phyloP scores from a whole-genome alignment of 2,888 invertebrate species.

The Galeruca laticollis region DNA sequence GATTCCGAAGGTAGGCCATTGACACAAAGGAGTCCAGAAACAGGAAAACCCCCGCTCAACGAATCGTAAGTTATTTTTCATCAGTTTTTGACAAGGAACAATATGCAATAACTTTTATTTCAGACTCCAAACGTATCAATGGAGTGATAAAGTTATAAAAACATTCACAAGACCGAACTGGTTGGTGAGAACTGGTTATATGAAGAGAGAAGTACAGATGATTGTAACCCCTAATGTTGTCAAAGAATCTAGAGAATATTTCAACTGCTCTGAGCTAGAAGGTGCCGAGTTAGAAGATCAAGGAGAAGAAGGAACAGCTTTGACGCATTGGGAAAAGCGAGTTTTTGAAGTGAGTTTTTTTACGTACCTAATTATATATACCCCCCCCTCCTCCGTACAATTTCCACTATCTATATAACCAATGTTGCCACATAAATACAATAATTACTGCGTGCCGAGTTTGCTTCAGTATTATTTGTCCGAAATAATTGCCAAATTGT shows the following conservation, averaged over 20 bases:
- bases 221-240: conserved; percentile 88
- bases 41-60: conserved; percentile 90
- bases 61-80: conserved; percentile 76
- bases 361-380: conserved; percentile 36
- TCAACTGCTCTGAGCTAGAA: conserved; percentile 87
- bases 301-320: conserved; percentile 94
- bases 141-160: conserved; percentile 90
- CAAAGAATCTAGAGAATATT: conserved; percentile 88
- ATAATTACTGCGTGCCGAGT: too few relatives aligned
- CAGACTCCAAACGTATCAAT: conserved; percentile 92
- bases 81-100: background rate
- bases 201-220: conserved; percentile 61
- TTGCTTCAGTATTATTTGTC: too few relatives aligned
- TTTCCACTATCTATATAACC: too few relatives aligned
- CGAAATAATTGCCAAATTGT: too few relatives aligned
- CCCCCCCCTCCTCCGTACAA: too few relatives aligned
- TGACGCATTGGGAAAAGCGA: conserved; percentile 99
- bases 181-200: conserved; percentile 63
- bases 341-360: conserved; percentile 85
- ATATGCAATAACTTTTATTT: conserved; percentile 27
- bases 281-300: conserved; percentile 99
- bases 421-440: too few relatives aligned
- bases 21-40: conserved; percentile 82
- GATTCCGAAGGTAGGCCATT: conserved; percentile 91
- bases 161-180: conserved; percentile 72